Evolutionary conservation across 1,140 invertebrate genomes (phyloP).

Genomic region (Bombus impatiens): DNA sequence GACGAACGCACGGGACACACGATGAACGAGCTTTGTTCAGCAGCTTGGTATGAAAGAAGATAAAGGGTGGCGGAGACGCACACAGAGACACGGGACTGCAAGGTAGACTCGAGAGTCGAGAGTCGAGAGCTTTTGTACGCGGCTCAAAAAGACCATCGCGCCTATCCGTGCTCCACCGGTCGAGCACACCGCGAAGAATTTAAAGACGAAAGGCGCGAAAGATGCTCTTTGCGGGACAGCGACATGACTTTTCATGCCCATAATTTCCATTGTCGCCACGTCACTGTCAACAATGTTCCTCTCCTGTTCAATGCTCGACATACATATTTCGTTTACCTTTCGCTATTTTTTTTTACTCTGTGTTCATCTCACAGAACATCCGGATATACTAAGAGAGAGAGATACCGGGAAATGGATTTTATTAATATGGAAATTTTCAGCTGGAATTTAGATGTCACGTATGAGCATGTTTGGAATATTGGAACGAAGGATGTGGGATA

Average conservation of each 20-base stretch:
- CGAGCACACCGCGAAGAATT: constrained; percentile 60
- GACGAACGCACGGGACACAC: background rate
- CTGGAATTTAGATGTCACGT: background rate
- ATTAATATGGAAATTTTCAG: constrained; percentile 4
- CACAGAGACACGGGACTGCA: constrained; percentile 21
- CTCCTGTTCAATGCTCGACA: background rate
- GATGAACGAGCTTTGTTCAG: background rate
- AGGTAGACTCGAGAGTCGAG: constrained; percentile 63
- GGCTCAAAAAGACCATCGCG: constrained; percentile 68
- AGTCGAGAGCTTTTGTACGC: constrained; percentile 69
- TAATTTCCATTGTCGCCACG: constrained; percentile 62
- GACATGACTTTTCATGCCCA: constrained; percentile 45
- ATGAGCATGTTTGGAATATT: background rate
- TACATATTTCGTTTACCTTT: background rate
- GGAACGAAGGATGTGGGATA: background rate
- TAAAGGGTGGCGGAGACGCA: background rate
- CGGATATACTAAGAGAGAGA: background rate
- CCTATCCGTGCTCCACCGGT: constrained; percentile 48
- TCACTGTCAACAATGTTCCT: constrained; percentile 30
- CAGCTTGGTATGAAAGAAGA: background rate
- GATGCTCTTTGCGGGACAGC: constrained; percentile 37
- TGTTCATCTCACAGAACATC: no score
- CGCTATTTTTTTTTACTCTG: background rate
- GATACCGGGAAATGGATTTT: background rate
- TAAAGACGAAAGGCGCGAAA: constrained; percentile 67